Evolutionary conservation across 23 tunicate genomes (phyloP).

Genomic region (Ciona savignyi): DNA sequence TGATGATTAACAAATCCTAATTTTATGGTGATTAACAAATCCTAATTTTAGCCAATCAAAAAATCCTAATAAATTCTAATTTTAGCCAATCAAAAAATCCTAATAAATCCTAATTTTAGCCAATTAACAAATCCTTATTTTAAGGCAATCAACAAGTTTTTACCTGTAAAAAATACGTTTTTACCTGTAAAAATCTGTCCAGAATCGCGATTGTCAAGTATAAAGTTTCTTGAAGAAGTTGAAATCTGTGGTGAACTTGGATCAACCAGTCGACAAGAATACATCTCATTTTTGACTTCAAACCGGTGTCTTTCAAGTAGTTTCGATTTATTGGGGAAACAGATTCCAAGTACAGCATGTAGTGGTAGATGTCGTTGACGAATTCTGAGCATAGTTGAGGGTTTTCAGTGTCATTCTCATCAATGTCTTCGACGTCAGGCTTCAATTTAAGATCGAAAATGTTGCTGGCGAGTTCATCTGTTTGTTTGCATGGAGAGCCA

Average conservation of each 20-base stretch:
- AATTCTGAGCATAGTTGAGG: slow-evolving; percentile 87
- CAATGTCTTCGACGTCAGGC: slow-evolving; percentile 62
- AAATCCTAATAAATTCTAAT: too few species aligned
- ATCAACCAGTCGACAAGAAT: slow-evolving; percentile 96
- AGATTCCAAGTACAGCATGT: slow-evolving; percentile 75
- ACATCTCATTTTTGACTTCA: slow-evolving; percentile 71
- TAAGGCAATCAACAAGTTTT: too few species aligned
- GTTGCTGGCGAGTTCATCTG: slow-evolving; percentile 8
- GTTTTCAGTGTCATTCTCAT: slow-evolving; percentile 57
- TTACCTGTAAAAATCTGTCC: slow-evolving; percentile 78
- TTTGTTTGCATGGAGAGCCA: not conserved
- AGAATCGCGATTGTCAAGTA: slow-evolving; percentile 88
- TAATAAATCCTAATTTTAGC: too few species aligned
- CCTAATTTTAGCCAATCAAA: too few species aligned
- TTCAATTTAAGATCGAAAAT: slow-evolving; percentile 39
- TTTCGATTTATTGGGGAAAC: slow-evolving; percentile 32
- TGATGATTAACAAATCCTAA: not conserved
- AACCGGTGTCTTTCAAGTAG: slow-evolving; percentile 41
- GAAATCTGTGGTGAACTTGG: slow-evolving; percentile 95
- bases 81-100: too few species aligned
- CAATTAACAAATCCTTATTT: too few species aligned
- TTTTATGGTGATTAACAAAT: too few species aligned
- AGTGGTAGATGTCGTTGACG: slow-evolving; percentile 86
- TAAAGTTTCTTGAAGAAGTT: slow-evolving; percentile 85
- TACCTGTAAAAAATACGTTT: not conserved